Conservation (phyloP, 2,888 invertebrate species). For the Nebria salina region DNA sequence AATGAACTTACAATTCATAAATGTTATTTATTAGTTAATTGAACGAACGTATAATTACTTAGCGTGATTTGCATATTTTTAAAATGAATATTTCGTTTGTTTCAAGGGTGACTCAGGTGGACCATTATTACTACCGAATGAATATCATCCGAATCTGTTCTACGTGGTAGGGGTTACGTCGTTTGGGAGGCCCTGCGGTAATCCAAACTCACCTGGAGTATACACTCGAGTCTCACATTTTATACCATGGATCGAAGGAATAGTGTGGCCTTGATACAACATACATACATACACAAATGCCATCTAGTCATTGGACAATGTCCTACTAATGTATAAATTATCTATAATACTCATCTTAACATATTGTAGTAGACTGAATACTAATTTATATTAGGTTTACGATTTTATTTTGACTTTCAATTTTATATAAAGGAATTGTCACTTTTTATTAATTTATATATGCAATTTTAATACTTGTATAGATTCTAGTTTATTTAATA, state of each 20-base stretch:
- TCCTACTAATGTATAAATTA: not conserved
- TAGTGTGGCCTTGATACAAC: constrained; percentile 64
- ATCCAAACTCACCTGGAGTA: constrained; percentile 64
- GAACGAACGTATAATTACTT: not conserved
- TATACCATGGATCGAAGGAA: constrained; percentile 68
- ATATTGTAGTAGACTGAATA: not conserved
- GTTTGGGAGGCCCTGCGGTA: constrained; percentile 64
- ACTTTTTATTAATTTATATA: not conserved
- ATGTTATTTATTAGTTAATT: not conserved
- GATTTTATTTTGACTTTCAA: not conserved
- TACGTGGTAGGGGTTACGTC: constrained; percentile 66
- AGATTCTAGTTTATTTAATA: not conserved
- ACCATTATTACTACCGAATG: constrained; percentile 63
- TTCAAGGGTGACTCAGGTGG: constrained; percentile 75
- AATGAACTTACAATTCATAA: not conserved
- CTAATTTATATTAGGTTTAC: not conserved
- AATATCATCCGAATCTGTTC: constrained; percentile 8
- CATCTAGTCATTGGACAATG: not conserved
- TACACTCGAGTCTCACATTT: constrained; percentile 69
- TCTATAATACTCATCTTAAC: not conserved
- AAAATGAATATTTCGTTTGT: constrained; percentile 12
- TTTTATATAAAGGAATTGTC: not conserved
- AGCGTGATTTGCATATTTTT: not conserved
- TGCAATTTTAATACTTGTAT: not conserved
- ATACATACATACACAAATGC: not conserved